These are phyloP conservation scores for Rafetus swinhoei DNA, from an alignment of 2,113 vertebrate genomes.

Conservation along the genomic window DNA sequence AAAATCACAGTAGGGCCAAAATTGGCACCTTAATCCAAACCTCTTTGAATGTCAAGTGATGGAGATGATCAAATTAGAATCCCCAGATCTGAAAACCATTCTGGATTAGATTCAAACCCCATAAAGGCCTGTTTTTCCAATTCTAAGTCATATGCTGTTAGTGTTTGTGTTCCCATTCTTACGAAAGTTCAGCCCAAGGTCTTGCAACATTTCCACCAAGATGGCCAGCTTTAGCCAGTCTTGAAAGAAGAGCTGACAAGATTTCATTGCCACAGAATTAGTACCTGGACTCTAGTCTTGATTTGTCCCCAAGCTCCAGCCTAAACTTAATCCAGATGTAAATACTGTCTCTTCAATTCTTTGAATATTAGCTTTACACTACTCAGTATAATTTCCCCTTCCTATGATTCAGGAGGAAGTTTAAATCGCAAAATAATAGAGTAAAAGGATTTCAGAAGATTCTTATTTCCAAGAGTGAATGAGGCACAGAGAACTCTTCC, in stretches of 20 bases:
- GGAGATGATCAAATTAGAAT: background rate
- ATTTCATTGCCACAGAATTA: slow-evolving; percentile 54
- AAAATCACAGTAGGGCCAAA: background rate
- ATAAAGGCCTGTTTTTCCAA: slow-evolving; percentile 50
- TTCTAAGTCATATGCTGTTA: background rate
- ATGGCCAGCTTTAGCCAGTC: slow-evolving; percentile 35
- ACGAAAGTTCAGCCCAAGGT: slow-evolving; percentile 66
- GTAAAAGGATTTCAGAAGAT: slow-evolving; percentile 29
- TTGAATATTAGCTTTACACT: slow-evolving; percentile 44
- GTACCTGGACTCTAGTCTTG: slow-evolving; percentile 48
- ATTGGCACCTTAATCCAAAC: background rate
- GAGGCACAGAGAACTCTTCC: background rate
- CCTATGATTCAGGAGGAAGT: background rate
- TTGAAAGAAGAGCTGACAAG: slow-evolving; percentile 45
- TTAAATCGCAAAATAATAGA: slow-evolving; percentile 19
- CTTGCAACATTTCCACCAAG: slow-evolving; percentile 63
- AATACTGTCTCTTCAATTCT: background rate
- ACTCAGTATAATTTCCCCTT: slow-evolving; percentile 9
- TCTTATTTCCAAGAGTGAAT: background rate
- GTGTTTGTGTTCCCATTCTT: background rate
- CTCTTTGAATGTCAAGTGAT: background rate
- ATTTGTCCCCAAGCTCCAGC: background rate
- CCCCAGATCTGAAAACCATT: background rate
- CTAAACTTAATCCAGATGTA: slow-evolving; percentile 70
- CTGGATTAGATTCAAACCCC: slow-evolving; percentile 2